These are phyloP conservation scores for Lineus longissimus DNA, from an alignment of 1,140 invertebrate species.

Conservation along the genomic window DNA sequence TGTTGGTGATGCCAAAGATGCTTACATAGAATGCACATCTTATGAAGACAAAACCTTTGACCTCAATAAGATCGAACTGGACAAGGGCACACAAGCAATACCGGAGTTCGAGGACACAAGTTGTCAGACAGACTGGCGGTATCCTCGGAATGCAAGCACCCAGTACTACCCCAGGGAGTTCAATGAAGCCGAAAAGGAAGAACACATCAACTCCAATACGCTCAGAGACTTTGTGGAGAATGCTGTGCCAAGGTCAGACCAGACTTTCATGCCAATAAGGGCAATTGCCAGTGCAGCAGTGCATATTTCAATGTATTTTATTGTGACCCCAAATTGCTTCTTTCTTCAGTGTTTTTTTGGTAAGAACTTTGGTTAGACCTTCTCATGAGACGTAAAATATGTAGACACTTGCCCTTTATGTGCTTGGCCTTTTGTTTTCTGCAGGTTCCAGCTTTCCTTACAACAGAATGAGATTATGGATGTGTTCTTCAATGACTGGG, in stretches of 20 bases:
- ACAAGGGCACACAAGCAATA: slow-evolving; percentile 50
- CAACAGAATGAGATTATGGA: slow-evolving; percentile 56
- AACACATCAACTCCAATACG: slow-evolving; percentile 27
- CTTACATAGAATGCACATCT: slow-evolving; percentile 42
- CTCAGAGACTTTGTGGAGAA: slow-evolving; percentile 34
- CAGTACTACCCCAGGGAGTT: slow-evolving; percentile 50
- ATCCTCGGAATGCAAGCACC: slow-evolving; percentile 45
- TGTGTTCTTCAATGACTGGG: slow-evolving; percentile 53
- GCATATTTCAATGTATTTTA: not conserved
- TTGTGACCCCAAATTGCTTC: too few relatives aligned
- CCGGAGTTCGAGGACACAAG: slow-evolving; percentile 29
- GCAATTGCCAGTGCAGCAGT: not conserved
- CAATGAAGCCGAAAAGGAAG: slow-evolving; percentile 37
- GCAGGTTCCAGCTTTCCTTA: slow-evolving; percentile 47
- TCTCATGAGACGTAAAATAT: too few relatives aligned
- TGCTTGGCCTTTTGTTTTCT: slow-evolving; percentile 9
- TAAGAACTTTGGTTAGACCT: too few relatives aligned
- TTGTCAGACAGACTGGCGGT: slow-evolving; percentile 51
- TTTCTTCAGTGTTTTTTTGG: too few relatives aligned
- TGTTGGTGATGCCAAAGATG: slow-evolving; percentile 45
- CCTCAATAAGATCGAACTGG: slow-evolving; percentile 43
- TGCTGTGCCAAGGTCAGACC: slow-evolving; percentile 40
- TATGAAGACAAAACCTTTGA: slow-evolving; percentile 47
- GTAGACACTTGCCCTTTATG: too few relatives aligned
- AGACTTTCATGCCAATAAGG: not conserved